These are phyloP conservation scores for Nymphicus hollandicus DNA, from an alignment of 2,113 vertebrate species.

Conservation along the genomic window DNA sequence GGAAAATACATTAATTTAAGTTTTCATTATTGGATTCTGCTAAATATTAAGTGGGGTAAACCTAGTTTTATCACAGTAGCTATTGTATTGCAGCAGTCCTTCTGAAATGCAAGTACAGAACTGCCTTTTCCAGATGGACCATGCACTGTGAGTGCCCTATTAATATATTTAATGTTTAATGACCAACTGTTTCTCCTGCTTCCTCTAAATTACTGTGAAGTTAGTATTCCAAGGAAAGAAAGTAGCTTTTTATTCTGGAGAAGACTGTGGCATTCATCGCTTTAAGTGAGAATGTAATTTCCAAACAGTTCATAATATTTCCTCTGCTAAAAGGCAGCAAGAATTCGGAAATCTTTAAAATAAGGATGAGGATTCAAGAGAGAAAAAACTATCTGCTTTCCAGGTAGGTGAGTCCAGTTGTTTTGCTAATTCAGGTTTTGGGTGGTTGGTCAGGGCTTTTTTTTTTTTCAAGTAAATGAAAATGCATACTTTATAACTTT, in stretches of 20 bases:
- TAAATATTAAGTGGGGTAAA: slow-evolving; percentile 6
- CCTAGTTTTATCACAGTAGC: slow-evolving; percentile 15
- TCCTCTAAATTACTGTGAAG: slow-evolving; percentile 53
- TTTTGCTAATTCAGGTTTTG: background rate
- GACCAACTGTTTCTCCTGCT: slow-evolving; percentile 46
- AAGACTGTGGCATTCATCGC: slow-evolving; percentile 44
- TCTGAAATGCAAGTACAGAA: slow-evolving; percentile 22
- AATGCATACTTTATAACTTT: background rate
- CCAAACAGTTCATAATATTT: slow-evolving; percentile 42
- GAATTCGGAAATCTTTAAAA: slow-evolving; percentile 5
- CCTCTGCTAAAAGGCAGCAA: background rate
- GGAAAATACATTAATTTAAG: background rate
- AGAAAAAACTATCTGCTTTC: background rate
- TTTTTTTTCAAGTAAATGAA: background rate
- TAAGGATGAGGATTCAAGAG: background rate
- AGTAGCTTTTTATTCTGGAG: slow-evolving; percentile 49
- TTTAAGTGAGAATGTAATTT: slow-evolving; percentile 10
- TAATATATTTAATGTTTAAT: slow-evolving; percentile 49
- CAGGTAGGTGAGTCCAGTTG: background rate
- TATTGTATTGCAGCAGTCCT: slow-evolving; percentile 16
- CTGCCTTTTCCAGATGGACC: slow-evolving; percentile 29
- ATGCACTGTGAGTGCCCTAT: slow-evolving; percentile 3
- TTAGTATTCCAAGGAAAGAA: slow-evolving; percentile 51
- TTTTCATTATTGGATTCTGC: slow-evolving; percentile 21
- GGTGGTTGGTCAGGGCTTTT: background rate